Evolutionary conservation across 2,888 invertebrate species (phyloP).

Genomic region (Sesia apiformis): DNA sequence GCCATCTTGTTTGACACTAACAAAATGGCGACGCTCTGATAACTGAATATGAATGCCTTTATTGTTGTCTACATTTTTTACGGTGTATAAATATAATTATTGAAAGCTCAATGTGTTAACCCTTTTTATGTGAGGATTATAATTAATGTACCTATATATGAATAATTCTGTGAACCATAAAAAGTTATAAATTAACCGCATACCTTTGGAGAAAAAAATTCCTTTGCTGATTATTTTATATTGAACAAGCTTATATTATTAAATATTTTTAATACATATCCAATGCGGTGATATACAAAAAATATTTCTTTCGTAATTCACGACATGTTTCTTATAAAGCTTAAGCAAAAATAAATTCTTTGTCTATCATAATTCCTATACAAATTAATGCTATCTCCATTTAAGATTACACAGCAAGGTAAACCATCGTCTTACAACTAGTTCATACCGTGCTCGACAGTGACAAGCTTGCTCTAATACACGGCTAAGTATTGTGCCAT

Average conservation of each 20-base stretch:
- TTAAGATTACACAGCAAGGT: too few species aligned
- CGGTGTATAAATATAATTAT: constrained; percentile 46
- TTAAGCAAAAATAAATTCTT: constrained; percentile 72
- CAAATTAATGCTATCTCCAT: neutral
- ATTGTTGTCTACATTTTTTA: constrained; percentile 3
- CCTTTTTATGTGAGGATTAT: constrained; percentile 51
- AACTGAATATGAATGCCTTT: neutral
- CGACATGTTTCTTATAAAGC: constrained; percentile 59
- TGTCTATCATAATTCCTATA: constrained; percentile 5
- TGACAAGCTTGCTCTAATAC: too few species aligned
- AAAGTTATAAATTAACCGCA: too few species aligned
- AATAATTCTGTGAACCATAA: too few species aligned
- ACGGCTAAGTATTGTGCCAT: too few species aligned
- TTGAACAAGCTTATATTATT: constrained; percentile 1
- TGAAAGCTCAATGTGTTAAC: constrained; percentile 67
- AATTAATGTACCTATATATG: too few species aligned
- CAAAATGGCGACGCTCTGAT: neutral
- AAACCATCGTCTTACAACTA: too few species aligned
- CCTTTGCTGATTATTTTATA: neutral
- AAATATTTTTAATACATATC: constrained; percentile 23
- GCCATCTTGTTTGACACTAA: neutral
- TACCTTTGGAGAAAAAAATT: too few species aligned
- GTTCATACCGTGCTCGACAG: too few species aligned
- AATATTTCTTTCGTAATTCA: constrained; percentile 64
- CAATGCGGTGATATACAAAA: constrained; percentile 63